Evolutionary conservation across 2,113 vertebrate species (phyloP).

Genomic region (Zosterops lateralis): DNA sequence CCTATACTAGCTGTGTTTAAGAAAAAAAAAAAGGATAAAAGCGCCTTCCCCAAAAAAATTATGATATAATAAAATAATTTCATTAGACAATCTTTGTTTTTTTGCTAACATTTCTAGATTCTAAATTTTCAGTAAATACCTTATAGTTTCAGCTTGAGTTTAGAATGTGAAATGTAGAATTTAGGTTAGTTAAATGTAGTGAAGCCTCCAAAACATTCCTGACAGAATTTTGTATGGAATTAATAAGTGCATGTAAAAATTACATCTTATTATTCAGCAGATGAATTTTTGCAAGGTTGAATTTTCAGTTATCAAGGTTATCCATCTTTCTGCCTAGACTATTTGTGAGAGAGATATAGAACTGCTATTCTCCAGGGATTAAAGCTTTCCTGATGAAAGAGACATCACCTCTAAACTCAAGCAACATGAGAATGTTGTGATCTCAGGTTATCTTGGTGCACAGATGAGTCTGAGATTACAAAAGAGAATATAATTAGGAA

Average conservation of each 20-base stretch:
- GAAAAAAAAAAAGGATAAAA: background rate
- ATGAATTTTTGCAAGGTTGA: slow-evolving; percentile 44
- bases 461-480: background rate
- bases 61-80: background rate
- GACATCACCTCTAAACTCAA: slow-evolving; percentile 6
- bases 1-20: background rate
- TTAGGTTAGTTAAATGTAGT: background rate
- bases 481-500: background rate
- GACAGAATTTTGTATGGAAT: slow-evolving; percentile 19
- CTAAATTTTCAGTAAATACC: background rate
- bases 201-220: background rate
- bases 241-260: slow-evolving; percentile 36
- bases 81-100: background rate
- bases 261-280: slow-evolving; percentile 39
- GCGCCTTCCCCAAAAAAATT: fast-evolving
- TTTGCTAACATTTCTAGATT: background rate
- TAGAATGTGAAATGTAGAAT: slow-evolving; percentile 6
- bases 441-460: background rate
- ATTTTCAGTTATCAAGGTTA: slow-evolving; percentile 48
- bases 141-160: background rate
- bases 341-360: background rate
- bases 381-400: slow-evolving; percentile 11
- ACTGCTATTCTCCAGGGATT: background rate
- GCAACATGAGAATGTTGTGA: background rate
- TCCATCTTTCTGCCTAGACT: slow-evolving; percentile 12